Percentiles rank a stretch among this genome's conserved stretches.
These are phyloP conservation scores for Amblyornis subalaris DNA, from an alignment of 2,113 vertebrate genomes.

Conservation along the genomic window DNA sequence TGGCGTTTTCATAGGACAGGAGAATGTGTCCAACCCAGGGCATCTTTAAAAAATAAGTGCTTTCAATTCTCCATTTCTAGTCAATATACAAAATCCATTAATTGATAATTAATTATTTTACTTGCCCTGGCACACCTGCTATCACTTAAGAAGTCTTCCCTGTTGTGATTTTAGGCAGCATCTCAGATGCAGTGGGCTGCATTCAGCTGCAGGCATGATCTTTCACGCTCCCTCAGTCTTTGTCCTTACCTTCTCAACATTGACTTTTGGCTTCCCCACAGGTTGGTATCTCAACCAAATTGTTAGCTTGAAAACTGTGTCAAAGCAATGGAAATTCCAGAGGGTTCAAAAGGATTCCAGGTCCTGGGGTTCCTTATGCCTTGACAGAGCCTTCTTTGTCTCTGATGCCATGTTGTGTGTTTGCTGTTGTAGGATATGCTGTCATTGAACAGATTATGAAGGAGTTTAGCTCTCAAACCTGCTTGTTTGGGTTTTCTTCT, in stretches of 20 bases:
- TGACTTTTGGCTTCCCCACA: background rate
- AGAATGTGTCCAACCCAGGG: background rate
- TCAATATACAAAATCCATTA: background rate
- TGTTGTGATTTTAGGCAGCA: background rate
- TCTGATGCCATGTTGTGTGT: rapidly evolving
- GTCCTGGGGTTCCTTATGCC: background rate
- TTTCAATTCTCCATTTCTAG: background rate
- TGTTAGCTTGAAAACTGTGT: background rate
- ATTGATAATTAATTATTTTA: background rate
- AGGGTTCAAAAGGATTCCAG: background rate
- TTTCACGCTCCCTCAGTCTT: background rate
- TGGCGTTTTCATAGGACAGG: background rate
- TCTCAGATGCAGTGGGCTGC: background rate
- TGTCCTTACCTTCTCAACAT: background rate
- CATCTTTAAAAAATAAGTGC: background rate
- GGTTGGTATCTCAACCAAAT: background rate
- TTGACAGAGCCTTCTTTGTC: background rate
- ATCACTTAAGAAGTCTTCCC: background rate
- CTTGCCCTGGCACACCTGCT: background rate
- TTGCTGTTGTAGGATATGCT: background rate
- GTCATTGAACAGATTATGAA: background rate
- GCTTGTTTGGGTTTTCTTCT: background rate
- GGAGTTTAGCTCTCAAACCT: background rate
- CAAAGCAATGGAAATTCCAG: background rate
- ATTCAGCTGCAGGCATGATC: background rate